Percentiles rank a stretch among this genome's conserved stretches.
phyloP scores from a whole-genome alignment of 2,797 vertebrate genomes.

The Sciurus carolinensis region DNA sequence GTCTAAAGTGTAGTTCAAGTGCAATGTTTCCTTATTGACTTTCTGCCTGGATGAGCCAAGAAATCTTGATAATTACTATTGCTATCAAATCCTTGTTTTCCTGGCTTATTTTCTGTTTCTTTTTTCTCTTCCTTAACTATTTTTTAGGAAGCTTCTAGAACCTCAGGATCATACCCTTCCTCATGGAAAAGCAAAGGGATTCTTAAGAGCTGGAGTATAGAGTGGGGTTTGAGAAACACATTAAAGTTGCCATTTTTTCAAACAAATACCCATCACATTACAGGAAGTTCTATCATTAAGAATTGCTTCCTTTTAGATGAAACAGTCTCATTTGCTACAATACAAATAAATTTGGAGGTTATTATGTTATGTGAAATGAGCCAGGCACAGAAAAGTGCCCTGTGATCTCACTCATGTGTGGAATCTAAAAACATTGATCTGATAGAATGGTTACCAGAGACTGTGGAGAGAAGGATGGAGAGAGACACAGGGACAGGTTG shows the following conservation, averaged over 20 bases:
- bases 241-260: background rate
- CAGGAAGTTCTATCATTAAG: conserved; percentile 24
- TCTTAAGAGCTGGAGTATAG: background rate
- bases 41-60: conserved; percentile 6
- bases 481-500: background rate
- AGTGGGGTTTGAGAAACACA: background rate
- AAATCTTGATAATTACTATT: conserved; percentile 34
- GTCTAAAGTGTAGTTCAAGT: conserved; percentile 9
- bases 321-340: background rate
- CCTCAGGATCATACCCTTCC: background rate
- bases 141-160: background rate
- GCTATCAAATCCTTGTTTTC: background rate
- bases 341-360: background rate
- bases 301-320: conserved; percentile 19
- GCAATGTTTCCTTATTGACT: conserved; percentile 41
- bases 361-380: background rate
- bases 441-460: background rate
- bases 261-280: background rate
- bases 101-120: background rate
- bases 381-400: background rate
- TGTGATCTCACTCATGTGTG: background rate
- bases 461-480: background rate
- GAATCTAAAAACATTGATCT: background rate
- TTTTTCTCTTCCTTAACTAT: background rate
- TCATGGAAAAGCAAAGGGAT: background rate